These are phyloP conservation scores for Lepeophtheirus nordmannii DNA, from an alignment of 2,888 invertebrate genomes.

Conservation along the genomic window DNA sequence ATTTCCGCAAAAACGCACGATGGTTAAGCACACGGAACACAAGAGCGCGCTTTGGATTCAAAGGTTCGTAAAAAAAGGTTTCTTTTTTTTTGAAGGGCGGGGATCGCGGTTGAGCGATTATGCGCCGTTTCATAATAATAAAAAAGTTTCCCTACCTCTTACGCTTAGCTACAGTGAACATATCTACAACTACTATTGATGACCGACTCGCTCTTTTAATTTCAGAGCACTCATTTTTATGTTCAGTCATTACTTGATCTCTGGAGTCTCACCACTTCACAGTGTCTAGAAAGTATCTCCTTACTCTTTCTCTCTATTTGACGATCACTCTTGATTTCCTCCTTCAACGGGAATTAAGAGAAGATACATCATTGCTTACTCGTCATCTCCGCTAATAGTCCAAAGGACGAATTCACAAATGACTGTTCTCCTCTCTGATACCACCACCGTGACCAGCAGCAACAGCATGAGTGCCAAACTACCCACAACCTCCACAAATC, in stretches of 20 bases:
- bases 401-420: neutral
- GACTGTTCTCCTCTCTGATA: constrained; percentile 1
- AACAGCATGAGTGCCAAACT: constrained; percentile 4
- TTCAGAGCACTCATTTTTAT: neutral
- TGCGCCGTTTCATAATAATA: neutral
- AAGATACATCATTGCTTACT: no score
- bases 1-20: constrained; percentile 2
- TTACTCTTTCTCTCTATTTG: no score
- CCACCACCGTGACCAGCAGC: neutral
- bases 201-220: constrained; percentile 4
- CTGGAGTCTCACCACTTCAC: neutral
- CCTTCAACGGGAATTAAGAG: no score
- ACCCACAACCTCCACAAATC: neutral
- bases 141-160: neutral
- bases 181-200: neutral
- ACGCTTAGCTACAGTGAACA: no score
- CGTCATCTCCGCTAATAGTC: neutral
- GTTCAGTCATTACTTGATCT: neutral
- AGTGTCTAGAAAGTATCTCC: no score
- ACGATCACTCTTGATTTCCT: no score
- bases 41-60: constrained; percentile 3
- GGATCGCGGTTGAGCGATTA: constrained; percentile 3
- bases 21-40: neutral
- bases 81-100: neutral
- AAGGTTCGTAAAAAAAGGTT: neutral